phyloP scores from a whole-genome alignment of 2,797 vertebrate species.

The Gila robusta region DNA sequence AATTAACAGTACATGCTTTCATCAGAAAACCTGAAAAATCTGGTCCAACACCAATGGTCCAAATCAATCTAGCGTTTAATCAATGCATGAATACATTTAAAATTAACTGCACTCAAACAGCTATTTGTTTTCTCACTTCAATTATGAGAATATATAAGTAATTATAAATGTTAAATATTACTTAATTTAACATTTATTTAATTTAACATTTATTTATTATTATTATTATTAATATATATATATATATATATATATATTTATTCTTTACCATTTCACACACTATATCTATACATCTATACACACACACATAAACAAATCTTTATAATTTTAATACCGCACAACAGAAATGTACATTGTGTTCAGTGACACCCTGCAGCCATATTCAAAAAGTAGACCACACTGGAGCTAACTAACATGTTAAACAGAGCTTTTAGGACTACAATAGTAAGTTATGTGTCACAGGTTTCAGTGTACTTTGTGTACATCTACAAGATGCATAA shows the following conservation, averaged over 20 bases:
- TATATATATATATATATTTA: no score
- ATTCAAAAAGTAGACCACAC: conserved; percentile 7
- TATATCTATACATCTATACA: no score
- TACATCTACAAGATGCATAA: not conserved
- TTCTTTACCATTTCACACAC: no score
- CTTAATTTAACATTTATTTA: no score
- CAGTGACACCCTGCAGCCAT: not conserved
- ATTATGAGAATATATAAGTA: not conserved
- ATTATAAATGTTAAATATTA: no score
- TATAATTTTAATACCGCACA: not conserved
- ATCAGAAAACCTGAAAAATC: no score
- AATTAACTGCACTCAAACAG: not conserved
- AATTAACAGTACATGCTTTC: not conserved
- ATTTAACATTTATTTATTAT: no score
- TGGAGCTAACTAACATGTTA: conserved; percentile 33
- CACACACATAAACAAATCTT: not conserved
- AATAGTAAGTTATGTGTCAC: not conserved
- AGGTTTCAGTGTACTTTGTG: not conserved
- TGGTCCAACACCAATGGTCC: no score
- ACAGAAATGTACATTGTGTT: conserved; percentile 27
- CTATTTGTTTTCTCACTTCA: not conserved
- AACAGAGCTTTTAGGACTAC: not conserved
- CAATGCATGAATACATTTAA: no score
- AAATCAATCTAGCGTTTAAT: not conserved
- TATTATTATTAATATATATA: no score